Conservation (phyloP, 2,797 vertebrate species). For the Luscinia megarhynchos region DNA sequence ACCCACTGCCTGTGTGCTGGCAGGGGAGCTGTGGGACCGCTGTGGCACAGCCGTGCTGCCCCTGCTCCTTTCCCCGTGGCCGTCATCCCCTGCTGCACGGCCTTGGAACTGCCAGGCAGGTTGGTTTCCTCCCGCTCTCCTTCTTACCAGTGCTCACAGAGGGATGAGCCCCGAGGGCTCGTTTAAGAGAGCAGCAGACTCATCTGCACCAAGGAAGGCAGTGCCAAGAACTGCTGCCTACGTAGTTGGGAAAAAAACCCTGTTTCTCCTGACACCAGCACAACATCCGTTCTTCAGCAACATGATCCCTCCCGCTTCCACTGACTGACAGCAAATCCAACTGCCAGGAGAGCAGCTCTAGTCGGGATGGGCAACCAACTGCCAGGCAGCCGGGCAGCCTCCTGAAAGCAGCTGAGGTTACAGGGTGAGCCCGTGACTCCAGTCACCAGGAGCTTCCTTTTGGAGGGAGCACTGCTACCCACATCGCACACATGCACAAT, state of each 20-base stretch:
- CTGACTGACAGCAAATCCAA: neutral
- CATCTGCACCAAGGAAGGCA: neutral
- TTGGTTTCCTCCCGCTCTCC: neutral
- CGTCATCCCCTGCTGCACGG: rapidly evolving
- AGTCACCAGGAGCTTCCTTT: neutral
- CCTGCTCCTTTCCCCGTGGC: neutral
- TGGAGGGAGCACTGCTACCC: neutral
- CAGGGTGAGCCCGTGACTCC: rapidly evolving
- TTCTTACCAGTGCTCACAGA: neutral
- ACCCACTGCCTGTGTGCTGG: neutral
- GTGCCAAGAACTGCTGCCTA: neutral
- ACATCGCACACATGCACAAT: neutral
- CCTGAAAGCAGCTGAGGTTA: neutral
- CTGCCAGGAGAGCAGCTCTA: neutral
- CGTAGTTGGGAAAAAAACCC: neutral
- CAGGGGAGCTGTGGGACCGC: neutral
- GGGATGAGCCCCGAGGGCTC: neutral
- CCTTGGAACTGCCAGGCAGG: neutral
- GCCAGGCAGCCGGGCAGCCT: neutral
- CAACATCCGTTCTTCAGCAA: neutral
- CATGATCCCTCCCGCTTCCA: neutral
- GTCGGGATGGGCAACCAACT: neutral
- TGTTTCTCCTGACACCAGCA: neutral
- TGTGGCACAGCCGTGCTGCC: neutral
- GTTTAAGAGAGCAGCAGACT: neutral